A percentile compares a stretch with the other conserved stretches of the same genome.
phyloP scores from a whole-genome alignment of 64 coral and sea anemone genomes.

The Porites lutea region DNA sequence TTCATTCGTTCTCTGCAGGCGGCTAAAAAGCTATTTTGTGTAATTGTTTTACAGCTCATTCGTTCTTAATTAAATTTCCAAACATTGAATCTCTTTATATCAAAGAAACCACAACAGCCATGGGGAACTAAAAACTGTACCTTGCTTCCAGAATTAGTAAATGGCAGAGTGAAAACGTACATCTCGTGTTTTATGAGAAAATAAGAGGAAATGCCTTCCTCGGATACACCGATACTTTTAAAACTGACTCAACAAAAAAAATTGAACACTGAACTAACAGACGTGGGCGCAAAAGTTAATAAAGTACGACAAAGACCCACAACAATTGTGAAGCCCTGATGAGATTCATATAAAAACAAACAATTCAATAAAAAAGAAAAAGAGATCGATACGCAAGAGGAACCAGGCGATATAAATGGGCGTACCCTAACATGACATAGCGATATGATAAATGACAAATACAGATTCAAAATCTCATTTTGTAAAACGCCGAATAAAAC shows the following conservation, averaged over 20 bases:
- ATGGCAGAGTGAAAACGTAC: not conserved
- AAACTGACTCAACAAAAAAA: no score
- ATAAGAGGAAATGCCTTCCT: no score
- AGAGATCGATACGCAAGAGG: not conserved
- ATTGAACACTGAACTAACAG: no score
- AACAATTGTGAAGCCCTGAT: not conserved
- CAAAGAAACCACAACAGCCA: not conserved
- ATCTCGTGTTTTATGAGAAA: no score
- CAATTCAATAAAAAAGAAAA: slow-evolving; percentile 14
- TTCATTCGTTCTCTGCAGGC: not conserved
- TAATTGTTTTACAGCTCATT: not conserved
- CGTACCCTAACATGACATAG: not conserved
- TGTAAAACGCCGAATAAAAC: no score
- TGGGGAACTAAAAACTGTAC: not conserved
- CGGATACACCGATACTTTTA: no score
- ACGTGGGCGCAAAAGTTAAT: not conserved
- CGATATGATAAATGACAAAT: no score
- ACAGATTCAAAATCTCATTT: no score
- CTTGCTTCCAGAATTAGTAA: not conserved
- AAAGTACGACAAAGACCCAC: slow-evolving; percentile 12
- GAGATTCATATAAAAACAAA: slow-evolving; percentile 6
- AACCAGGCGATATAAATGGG: not conserved
- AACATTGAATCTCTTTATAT: not conserved
- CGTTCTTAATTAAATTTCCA: slow-evolving; percentile 30
- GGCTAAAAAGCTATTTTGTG: not conserved